Percentiles rank a stretch among this genome's conserved stretches.
Conservation (phyloP, 2,888 invertebrate species). For the Chrysolina oricalcia region DNA sequence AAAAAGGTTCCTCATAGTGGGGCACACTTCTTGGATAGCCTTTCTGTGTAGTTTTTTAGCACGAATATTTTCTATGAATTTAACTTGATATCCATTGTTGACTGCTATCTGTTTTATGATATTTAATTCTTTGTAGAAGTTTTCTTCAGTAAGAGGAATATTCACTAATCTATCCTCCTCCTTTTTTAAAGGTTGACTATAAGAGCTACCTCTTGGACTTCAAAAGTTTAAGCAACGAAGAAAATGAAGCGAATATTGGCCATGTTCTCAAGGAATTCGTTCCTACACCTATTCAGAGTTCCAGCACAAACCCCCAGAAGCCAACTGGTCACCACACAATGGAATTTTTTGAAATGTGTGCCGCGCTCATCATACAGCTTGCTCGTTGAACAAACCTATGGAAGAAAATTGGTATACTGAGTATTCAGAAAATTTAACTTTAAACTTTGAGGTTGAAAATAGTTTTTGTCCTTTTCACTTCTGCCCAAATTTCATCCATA, state of each 20-base stretch:
- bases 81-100: too few species aligned
- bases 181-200: constrained; percentile 84
- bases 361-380: constrained; percentile 96
- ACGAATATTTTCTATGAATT: too few species aligned
- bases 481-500: too few species aligned
- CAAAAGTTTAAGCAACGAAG: constrained; percentile 91
- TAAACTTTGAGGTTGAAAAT: neutral
- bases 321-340: constrained; percentile 93
- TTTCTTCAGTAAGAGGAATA: too few species aligned
- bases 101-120: too few species aligned
- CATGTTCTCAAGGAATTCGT: constrained; percentile 66
- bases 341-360: constrained; percentile 99
- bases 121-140: too few species aligned
- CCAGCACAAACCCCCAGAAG: constrained; percentile 59
- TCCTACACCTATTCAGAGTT: constrained; percentile 65
- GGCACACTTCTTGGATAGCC: too few species aligned
- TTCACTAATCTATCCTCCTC: too few species aligned
- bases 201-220: constrained; percentile 98
- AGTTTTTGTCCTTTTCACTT: neutral
- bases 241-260: constrained; percentile 73
- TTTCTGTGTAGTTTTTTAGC: too few species aligned
- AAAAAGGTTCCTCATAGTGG: too few species aligned
- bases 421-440: neutral
- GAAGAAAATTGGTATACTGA: neutral
- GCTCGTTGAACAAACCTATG: constrained; percentile 85